Conservation (phyloP, 2,113 vertebrate genomes). For the Arenaria interpres region DNA sequence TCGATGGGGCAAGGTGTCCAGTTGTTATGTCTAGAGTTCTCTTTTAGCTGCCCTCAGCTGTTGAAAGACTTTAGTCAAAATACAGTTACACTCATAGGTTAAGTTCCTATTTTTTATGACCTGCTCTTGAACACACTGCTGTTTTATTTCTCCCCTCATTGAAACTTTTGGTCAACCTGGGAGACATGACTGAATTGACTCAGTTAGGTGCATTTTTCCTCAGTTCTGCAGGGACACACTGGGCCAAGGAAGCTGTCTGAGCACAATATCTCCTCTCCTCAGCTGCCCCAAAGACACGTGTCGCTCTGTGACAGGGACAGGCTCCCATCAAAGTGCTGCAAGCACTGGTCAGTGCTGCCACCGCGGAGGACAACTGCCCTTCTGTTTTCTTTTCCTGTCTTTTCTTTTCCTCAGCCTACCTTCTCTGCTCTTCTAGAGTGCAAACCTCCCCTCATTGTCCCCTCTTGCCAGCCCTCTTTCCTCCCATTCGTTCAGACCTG, state of each 20-base stretch:
- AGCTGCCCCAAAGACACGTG: neutral
- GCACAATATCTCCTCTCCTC: neutral
- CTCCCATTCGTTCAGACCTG: neutral
- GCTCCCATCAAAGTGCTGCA: neutral
- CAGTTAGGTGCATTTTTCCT: neutral
- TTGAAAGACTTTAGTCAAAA: neutral
- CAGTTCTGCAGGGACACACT: neutral
- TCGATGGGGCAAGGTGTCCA: neutral
- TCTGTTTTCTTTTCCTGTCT: neutral
- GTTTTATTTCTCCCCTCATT: neutral
- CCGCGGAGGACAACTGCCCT: neutral
- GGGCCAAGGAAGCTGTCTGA: neutral
- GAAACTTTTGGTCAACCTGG: neutral
- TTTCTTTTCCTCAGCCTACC: neutral
- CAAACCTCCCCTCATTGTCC: neutral
- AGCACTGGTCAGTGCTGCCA: neutral
- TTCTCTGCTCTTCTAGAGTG: neutral
- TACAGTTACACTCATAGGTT: neutral
- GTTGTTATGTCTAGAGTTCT: neutral
- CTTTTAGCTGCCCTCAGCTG: neutral
- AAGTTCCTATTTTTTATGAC: neutral
- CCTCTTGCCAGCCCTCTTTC: neutral
- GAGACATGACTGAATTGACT: neutral
- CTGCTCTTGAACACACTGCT: accelerated
- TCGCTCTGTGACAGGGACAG: neutral